Conservation (phyloP, 2,113 vertebrate genomes). For the Colius striatus region DNA sequence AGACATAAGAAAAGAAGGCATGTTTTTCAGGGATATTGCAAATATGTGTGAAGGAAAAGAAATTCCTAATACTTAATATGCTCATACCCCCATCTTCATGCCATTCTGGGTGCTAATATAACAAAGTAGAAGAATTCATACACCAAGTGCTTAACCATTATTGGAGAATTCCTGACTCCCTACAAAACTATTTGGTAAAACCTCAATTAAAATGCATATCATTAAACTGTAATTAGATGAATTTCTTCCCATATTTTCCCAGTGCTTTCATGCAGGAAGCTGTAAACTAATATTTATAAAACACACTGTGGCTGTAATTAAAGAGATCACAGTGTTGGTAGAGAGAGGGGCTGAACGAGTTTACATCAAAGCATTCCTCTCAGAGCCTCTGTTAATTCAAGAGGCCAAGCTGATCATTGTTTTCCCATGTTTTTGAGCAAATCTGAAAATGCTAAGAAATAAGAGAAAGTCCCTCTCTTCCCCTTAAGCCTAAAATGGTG, state of each 20-base stretch:
- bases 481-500: not conserved
- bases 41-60: not conserved
- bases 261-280: not conserved
- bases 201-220: slow-evolving; percentile 42
- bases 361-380: not conserved
- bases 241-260: slow-evolving; percentile 37
- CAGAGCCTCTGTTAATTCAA: not conserved
- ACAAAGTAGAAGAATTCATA: not conserved
- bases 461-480: not conserved
- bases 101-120: not conserved
- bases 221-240: slow-evolving; percentile 52
- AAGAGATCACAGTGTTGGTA: not conserved
- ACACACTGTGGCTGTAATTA: slow-evolving; percentile 36
- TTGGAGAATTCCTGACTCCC: not conserved
- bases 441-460: not conserved
- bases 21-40: not conserved
- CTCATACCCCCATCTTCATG: not conserved
- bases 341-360: not conserved
- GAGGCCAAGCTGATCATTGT: not conserved
- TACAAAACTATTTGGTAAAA: slow-evolving; percentile 24
- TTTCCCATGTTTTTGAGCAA: not conserved
- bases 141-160: not conserved
- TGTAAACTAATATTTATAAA: slow-evolving; percentile 61
- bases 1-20: not conserved
- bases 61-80: not conserved